Evolutionary conservation across 2,113 vertebrate species (phyloP).

Genomic region (Rhodinocichla rosea): DNA sequence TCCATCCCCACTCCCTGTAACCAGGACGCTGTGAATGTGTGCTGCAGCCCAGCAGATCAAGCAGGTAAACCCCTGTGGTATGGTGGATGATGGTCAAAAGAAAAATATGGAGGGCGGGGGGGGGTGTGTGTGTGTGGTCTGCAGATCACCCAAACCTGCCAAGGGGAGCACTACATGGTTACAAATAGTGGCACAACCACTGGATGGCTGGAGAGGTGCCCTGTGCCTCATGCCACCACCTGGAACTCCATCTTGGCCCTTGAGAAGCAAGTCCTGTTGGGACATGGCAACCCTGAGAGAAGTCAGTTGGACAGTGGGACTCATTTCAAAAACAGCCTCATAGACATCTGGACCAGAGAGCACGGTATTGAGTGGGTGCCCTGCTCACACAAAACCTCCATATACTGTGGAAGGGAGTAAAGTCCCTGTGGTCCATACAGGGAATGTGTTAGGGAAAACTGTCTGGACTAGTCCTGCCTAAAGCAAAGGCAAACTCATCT

Average conservation of each 20-base stretch:
- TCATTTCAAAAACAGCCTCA: background rate
- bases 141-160: background rate
- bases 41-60: background rate
- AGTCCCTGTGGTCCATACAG: background rate
- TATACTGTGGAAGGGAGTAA: background rate
- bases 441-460: background rate
- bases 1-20: background rate
- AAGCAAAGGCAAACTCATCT: background rate
- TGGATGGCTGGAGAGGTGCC: background rate
- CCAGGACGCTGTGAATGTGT: background rate
- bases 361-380: rapidly evolving
- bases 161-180: background rate
- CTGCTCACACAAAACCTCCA: background rate
- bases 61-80: background rate
- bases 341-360: background rate
- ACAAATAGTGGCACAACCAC: background rate
- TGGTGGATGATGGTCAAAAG: no score
- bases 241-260: background rate
- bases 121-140: background rate
- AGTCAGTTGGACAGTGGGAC: background rate
- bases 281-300: background rate
- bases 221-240: background rate
- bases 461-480: background rate
- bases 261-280: background rate
- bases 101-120: background rate